These are phyloP conservation scores for Malaclemys terrapin DNA, from an alignment of 2,113 vertebrate species.

Conservation along the genomic window DNA sequence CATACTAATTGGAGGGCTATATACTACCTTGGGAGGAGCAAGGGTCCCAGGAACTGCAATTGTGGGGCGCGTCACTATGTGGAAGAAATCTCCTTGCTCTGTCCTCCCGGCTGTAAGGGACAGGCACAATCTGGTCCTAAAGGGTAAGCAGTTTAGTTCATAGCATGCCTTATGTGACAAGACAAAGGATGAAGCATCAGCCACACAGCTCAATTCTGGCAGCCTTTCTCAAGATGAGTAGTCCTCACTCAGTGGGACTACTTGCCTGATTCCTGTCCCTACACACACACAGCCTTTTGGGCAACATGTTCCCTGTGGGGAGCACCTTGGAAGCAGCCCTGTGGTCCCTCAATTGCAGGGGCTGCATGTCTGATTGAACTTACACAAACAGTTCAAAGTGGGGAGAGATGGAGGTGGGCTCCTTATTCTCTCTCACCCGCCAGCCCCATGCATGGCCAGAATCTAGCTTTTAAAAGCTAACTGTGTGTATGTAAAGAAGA, in stretches of 20 bases:
- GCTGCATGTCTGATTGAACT: background rate
- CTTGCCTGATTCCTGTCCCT: background rate
- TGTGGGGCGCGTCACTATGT: accelerated
- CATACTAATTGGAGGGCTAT: background rate
- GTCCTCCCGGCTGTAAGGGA: background rate
- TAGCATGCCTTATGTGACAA: background rate
- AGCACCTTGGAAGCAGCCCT: background rate
- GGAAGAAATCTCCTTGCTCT: background rate
- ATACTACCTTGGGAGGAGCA: background rate
- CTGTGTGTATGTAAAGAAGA: background rate
- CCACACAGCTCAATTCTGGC: background rate
- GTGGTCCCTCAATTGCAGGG: background rate
- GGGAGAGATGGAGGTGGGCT: background rate
- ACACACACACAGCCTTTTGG: background rate
- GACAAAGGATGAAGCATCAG: background rate
- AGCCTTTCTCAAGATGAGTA: background rate
- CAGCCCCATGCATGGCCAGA: background rate
- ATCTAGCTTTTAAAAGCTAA: background rate
- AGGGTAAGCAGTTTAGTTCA: background rate
- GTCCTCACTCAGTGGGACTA: background rate
- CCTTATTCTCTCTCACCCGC: background rate
- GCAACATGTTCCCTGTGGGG: accelerated
- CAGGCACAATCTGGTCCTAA: background rate
- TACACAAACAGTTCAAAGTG: background rate
- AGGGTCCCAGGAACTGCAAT: background rate